Base-by-base conservation (phyloP, 1,140 invertebrate species). In the Vanessa tameamea region DNA sequence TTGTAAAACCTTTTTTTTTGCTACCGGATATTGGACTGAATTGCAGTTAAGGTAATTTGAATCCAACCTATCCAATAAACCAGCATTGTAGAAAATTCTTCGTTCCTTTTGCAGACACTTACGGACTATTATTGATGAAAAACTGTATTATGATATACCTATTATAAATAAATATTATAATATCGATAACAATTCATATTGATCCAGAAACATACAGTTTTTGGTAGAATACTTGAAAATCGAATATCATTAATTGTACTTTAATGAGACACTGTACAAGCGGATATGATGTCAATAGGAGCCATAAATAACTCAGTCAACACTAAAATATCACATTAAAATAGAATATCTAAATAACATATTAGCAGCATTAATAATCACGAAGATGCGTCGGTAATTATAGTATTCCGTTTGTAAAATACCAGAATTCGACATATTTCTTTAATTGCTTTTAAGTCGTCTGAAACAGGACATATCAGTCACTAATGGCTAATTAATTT, bases 301-400 rank as follows among this genome's bases (percentile, higher is more conserved):
- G 47, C 57, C 9, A 70, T 70, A 67, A 61, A 23, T 0, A 51
- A 43, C 43, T 48, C 37, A 43, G 50, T 72, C 64, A 72, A 57
- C 20, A 16, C 20, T 14, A 66, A 61, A 66, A 72, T 16, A 72
- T 67, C 71, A 61, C 64, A 57, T 61, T 73, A 37, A 50, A 67
- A 70, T 63, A 50, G 20, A 50, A 67, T 20, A 5, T 73, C 55
- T 67, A 73, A 37, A 72, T 64, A 72, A 13, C 47, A 47, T 57
- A 72, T 65, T 68, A 63, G 20, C 14, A 31, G 61, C 47, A 59
- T 67, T 57, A 57, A 26, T 72, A 16, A 55, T 48, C 12, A 11
- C n/a, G 57, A 67, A 73, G 72, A 73, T 68, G 64, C n/a, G 31
- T 43, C 48, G 53, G 20, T 67, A 57, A 67, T 72, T 66, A 72